phyloP scores from a whole-genome alignment of 2,797 vertebrate genomes.

The Arremon brunneinucha region DNA sequence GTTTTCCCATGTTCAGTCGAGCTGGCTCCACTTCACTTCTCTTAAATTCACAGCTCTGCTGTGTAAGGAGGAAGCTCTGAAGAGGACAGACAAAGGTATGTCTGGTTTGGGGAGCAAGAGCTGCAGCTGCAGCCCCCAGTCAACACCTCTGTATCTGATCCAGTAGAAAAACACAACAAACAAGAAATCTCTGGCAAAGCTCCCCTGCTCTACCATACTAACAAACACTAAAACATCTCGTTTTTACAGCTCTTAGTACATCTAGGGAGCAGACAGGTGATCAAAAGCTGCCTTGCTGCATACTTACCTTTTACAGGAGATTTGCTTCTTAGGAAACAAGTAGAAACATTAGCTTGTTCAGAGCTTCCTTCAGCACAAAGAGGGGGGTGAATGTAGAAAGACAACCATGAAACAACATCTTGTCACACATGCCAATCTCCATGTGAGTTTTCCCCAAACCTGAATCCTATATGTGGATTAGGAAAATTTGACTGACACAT shows the following conservation, averaged over 20 bases:
- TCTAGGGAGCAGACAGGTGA: neutral
- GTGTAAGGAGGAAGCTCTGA: neutral
- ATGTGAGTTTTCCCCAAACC: neutral
- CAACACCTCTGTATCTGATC: neutral
- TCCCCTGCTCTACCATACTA: neutral
- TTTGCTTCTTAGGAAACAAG: neutral
- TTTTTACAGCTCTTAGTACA: neutral
- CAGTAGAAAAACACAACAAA: neutral
- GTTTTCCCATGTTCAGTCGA: slow-evolving; percentile 42
- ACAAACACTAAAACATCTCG: neutral
- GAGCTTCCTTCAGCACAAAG: neutral
- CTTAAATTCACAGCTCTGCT: neutral
- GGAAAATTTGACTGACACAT: neutral
- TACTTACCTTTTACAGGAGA: neutral
- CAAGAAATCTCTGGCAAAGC: neutral
- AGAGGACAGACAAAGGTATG: neutral
- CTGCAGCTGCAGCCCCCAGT: neutral
- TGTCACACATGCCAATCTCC: neutral
- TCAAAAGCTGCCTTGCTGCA: slow-evolving; percentile 12
- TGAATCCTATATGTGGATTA: neutral
- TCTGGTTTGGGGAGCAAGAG: neutral
- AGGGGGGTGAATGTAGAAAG: neutral
- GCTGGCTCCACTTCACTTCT: neutral
- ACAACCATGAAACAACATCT: neutral
- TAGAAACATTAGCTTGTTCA: neutral